Evolutionary conservation across 2,113 vertebrate species (phyloP), one percentile per base, ranked within the genome.

Genomic region (Clarias batrachus): DNA sequence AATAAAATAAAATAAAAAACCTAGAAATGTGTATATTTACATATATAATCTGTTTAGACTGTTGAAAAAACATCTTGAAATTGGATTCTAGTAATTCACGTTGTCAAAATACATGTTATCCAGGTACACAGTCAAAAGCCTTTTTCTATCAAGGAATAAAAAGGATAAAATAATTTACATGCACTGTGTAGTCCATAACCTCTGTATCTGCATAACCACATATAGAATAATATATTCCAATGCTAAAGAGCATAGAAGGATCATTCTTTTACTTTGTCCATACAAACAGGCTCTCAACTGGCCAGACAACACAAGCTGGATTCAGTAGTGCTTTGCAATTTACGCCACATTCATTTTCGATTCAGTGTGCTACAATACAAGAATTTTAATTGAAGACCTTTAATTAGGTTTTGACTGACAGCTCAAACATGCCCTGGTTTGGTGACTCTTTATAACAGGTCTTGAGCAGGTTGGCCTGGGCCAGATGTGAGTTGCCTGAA

Each of bases 361-460:
- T 54, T n/a, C 74, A 77, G 21, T n/a, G n/a, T 56, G n/a, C 4
- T 5, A 77, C 13, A 77, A 3, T 54, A 14, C 25, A 56, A 77
- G 48, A 16, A 76, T 76, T 76, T 76, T 73, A 25, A 48, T n/a
- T 25, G 9, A 54, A 25, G 25, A 23, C 52, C 54, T 77, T n/a
- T n/a, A 54, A 54, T 2, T 25, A 54, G 23, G 89, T 93, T 94
- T 89, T 84, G 93, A 94, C 93, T 94, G 92, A 91, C 94, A 92
- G 88, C 84, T 57, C 48, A 77, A 54, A 10, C n/a, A n/a, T 54
- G 74, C 23, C 12, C 74, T n/a, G 48, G 37, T 6, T 70, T 70
- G 27, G 66, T 33, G 66, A 16, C 66, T 52, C 21, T 73, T 73
- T 21, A 21, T 73, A 33, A 37, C 70, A 19, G 33, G 33, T 25